A percentile compares a stretch with the other conserved stretches of the same genome.
These are phyloP conservation scores for Myopa testacea DNA, from an alignment of 2,888 invertebrate species.

Conservation along the genomic window DNA sequence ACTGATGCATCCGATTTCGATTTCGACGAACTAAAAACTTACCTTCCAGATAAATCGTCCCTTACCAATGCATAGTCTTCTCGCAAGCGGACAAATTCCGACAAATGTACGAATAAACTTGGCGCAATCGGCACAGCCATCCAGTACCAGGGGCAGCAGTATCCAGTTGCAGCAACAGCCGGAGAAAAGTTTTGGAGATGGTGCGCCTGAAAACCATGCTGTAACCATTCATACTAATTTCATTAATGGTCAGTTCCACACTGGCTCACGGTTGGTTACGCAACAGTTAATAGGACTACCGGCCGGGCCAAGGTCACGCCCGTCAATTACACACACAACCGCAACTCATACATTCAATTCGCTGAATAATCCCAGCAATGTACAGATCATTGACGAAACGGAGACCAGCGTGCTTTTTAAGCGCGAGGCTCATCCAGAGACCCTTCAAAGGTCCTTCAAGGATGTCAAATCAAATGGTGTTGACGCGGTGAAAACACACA, in stretches of 20 bases:
- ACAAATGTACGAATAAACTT: constrained; percentile 70
- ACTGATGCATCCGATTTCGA: background rate
- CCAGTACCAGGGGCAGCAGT: constrained; percentile 53
- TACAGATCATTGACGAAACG: constrained; percentile 74
- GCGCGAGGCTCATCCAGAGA: constrained; percentile 47
- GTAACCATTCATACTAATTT: constrained; percentile 70
- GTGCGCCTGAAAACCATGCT: constrained; percentile 46
- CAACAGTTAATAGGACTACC: constrained; percentile 70
- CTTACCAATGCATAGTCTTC: constrained; percentile 69
- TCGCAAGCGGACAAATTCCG: constrained; percentile 75
- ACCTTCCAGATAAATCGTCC: constrained; percentile 67
- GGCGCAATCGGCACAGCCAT: constrained; percentile 62
- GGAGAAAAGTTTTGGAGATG: background rate
- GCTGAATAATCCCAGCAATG: constrained; percentile 71
- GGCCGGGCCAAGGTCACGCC: constrained; percentile 8
- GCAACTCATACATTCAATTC: constrained; percentile 53
- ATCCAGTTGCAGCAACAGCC: constrained; percentile 28
- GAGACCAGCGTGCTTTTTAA: constrained; percentile 62
- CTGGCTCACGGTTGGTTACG: constrained; percentile 71
- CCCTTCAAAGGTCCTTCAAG: constrained; percentile 13
- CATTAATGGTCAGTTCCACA: constrained; percentile 75
- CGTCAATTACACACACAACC: constrained; percentile 31
- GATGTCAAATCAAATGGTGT: constrained; percentile 24
- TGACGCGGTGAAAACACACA: constrained; percentile 58
- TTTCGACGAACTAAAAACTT: background rate